Evolutionary conservation across 2,797 vertebrate species (phyloP), one percentile per base, ranked within the genome.

Genomic region (Sebastes taczanowskii): DNA sequence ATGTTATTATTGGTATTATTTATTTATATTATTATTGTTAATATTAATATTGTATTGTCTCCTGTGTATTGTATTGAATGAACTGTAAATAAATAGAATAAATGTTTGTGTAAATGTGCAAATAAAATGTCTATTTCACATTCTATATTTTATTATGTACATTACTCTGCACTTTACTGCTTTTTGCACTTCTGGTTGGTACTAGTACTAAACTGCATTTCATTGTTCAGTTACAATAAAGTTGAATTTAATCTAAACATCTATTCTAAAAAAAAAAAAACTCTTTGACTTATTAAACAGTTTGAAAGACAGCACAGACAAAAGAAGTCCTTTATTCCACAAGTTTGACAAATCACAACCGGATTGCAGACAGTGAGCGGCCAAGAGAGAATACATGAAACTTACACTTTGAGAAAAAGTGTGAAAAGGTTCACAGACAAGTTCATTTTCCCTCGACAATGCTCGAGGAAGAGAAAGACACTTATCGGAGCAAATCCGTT

Each of bases 311-410:
- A 34, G 35, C 22, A 49, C 20, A n/a, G 60, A 80, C 73, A n/a
- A 68, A 81, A 82, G 4, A 4, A 65, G 1, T 59, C n/a, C 3
- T 92, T 90, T 88, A 89, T 80, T 88, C 49, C 78, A 88, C 77
- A 82, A 53, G 22, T 77, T 38, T 49, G n/a, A 87, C 55, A 81
- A 67, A 65, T 53, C 75, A 86, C 73, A 77, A 62, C 55, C 23
- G 8, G 34, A 64, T 25, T 4, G 59, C 4, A 66, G 66, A 84
- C 82, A 71, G 76, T 53, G 61, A 61, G 49, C 72, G 74, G 61
- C 65, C 78, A 46, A 56, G 5, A 78, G 22, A 38, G 22, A 5
- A 11, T 29, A 69, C 68, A 22, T 4, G 3, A 71, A 71, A 78
- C 0, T 1, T 27, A 16, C 3, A 72, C 53, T 42, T 14, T 14